Conservation (phyloP, 2,797 vertebrate genomes). For the Rhadinocentrus ornatus region DNA sequence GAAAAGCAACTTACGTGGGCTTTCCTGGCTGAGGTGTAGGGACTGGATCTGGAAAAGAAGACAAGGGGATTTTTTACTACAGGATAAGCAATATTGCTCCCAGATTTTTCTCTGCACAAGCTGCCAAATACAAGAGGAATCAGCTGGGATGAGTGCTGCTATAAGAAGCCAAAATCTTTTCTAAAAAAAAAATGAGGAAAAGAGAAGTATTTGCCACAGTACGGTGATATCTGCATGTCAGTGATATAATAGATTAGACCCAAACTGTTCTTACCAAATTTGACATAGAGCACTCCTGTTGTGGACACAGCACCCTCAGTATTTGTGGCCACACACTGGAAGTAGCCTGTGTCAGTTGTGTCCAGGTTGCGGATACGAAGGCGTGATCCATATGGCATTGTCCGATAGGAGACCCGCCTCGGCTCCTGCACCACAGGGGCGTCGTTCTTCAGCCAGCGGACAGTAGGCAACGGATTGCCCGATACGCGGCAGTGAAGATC, state of each 20-base stretch:
- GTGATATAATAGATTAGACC: background rate
- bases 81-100: conserved; percentile 72
- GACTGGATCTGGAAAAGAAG: conserved; percentile 88
- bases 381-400: conserved; percentile 89
- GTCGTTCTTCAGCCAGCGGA: conserved; percentile 98
- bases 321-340: conserved; percentile 95
- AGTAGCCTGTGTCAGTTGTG: conserved; percentile 98
- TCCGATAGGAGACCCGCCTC: conserved; percentile 89
- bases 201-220: background rate
- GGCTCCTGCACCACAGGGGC: conserved; percentile 96
- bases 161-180: conserved; percentile 31
- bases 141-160: conserved; percentile 25
- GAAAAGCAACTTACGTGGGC: conserved; percentile 89
- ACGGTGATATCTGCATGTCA: conserved; percentile 1
- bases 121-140: conserved; percentile 59
- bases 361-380: conserved; percentile 96
- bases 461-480: conserved; percentile 87
- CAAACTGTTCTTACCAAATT: conserved; percentile 88
- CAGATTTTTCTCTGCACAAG: conserved; percentile 60
- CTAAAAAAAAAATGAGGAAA: conserved; percentile 21
- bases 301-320: conserved; percentile 90
- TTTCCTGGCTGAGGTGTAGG: conserved; percentile 91
- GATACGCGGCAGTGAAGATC: conserved; percentile 93
- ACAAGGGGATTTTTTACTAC: conserved; percentile 66
- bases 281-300: conserved; percentile 95